Percentiles rank a stretch among this genome's conserved stretches.
Evolutionary conservation across 2,113 vertebrate species (phyloP).

Genomic region (Gobio gobio): DNA sequence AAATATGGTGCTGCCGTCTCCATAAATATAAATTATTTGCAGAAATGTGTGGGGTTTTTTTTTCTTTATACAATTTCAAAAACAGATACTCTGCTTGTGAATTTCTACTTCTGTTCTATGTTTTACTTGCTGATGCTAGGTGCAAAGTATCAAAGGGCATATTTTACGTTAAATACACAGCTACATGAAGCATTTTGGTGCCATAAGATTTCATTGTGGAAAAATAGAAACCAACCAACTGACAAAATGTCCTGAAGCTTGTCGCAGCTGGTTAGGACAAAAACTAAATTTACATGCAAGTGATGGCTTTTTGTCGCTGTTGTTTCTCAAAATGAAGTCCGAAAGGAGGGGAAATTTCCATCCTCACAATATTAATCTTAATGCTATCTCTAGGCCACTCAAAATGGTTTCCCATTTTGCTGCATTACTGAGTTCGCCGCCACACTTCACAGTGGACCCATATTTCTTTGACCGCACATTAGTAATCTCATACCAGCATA

Average conservation of each 20-base stretch:
- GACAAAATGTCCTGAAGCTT: not conserved
- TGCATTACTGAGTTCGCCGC: not conserved
- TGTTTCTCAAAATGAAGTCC: not conserved
- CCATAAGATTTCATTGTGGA: not conserved
- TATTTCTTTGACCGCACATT: conserved; percentile 36
- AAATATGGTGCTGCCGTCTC: not conserved
- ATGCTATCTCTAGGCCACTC: not conserved
- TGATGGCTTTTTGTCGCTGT: no score
- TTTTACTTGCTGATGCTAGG: not conserved
- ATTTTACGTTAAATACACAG: not conserved
- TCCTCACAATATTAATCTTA: not conserved
- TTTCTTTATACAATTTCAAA: no score
- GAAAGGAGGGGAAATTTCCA: not conserved
- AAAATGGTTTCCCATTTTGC: conserved; percentile 15
- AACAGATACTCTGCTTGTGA: not conserved
- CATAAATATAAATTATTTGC: not conserved
- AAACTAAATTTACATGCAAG: no score
- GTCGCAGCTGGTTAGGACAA: not conserved
- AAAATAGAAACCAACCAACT: not conserved
- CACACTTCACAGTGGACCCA: not conserved
- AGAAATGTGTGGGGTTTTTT: not conserved
- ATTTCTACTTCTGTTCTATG: not conserved
- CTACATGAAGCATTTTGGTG: not conserved
- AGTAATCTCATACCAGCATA: conserved; percentile 42
- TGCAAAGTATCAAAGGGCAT: not conserved